A percentile compares a stretch with the other conserved stretches of the same genome.
Evolutionary conservation across 2,113 vertebrate genomes (phyloP).

Genomic region (Todiramphus chloris): DNA sequence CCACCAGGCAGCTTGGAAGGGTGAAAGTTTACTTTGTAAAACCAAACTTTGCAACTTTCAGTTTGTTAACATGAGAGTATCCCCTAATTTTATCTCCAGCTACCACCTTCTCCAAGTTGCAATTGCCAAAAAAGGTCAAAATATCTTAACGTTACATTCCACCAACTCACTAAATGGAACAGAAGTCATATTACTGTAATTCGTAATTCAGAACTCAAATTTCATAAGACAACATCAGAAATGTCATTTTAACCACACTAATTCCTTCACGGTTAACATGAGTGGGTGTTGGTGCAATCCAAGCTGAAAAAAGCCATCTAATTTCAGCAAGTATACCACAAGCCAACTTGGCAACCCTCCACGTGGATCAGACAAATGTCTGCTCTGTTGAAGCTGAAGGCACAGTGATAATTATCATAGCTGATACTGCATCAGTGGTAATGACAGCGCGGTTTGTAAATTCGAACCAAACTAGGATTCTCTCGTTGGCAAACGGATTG

Average conservation of each 20-base stretch:
- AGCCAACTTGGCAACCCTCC: conserved; percentile 82
- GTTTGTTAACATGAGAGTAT: conserved; percentile 68
- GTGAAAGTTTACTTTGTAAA: conserved; percentile 65
- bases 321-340: conserved; percentile 76
- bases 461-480: conserved; percentile 80
- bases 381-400: conserved; percentile 81
- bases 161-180: conserved; percentile 57
- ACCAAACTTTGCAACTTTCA: conserved; percentile 61
- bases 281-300: conserved; percentile 78
- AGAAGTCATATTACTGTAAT: conserved; percentile 55
- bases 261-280: conserved; percentile 76
- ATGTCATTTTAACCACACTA: conserved; percentile 69
- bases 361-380: conserved; percentile 79
- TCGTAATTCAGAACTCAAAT: conserved; percentile 78
- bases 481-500: conserved; percentile 79
- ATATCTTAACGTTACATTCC: conserved; percentile 70
- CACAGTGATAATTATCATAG: conserved; percentile 80
- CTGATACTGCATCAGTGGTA: conserved; percentile 76
- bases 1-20: conserved; percentile 29
- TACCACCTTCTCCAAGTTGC: conserved; percentile 45
- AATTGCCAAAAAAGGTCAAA: conserved; percentile 63
- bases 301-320: conserved; percentile 79
- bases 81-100: conserved; percentile 69
- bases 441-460: conserved; percentile 86
- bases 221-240: conserved; percentile 75